Evolutionary conservation across 2,888 invertebrate genomes (phyloP), one percentile per base, ranked within the genome.

Genomic region (Rhamnusium bicolor): DNA sequence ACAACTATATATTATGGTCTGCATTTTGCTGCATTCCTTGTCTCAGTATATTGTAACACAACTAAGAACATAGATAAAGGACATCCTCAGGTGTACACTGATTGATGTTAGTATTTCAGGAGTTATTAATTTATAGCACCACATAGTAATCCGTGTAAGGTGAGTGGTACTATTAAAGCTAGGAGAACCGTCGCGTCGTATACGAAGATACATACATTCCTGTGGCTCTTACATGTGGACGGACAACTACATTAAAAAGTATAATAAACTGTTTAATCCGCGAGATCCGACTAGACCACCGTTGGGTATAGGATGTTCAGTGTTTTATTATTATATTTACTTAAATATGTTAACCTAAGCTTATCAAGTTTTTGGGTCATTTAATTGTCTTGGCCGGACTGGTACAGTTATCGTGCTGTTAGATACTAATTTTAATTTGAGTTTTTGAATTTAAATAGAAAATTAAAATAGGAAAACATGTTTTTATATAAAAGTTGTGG

Each of bases 1-100:
- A 65, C 65, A 53, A 19, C 53, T 65, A 49, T 63, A 65, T 65
- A 53, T 65, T 65, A 65, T n/a, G 40, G 27, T n/a, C 18, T 54
- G 21, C 53, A 29, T 12, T 27, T 46, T 21, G 19, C 12, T 19
- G 46, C 19, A 7, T 19, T 54, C 53, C 53, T 54, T n/a, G 53
- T 32, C 32, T 29, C n/a, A 10, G 27, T 65, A 47, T 53, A 29
- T 65, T 53, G 32, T 53, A 53, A 10, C 32, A 19, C 7, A 29
- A 53, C 29, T 21, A 29, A 29, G 53, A 29, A 53, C 51, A 53
- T 32, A 19, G 65, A 53, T 53, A 49, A 24, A 21, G 47, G 32
- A 53, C 53, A 32, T 53, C 47, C n/a, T 19, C 65, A 65, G 53
- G 65, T 65, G 53, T 53, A 65, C 32, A 21, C 19, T 65, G 65